Conservation (phyloP, 2,797 vertebrate species). For the Melanotaenia nigrans region DNA sequence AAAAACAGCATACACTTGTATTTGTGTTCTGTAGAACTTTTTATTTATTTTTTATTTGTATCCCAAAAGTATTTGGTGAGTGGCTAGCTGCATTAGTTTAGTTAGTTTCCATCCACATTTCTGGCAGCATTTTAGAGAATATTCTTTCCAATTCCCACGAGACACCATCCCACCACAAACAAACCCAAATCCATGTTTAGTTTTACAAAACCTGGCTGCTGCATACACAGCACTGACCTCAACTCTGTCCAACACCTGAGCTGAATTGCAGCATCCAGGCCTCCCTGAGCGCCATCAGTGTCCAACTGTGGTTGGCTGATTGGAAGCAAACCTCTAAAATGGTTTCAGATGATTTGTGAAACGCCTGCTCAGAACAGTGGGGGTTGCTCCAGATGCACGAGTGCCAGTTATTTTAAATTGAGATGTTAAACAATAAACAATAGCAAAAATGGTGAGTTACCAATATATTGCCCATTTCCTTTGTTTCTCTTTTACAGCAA, state of each 20-base stretch:
- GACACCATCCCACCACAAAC: neutral
- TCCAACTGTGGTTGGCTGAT: neutral
- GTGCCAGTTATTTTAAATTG: neutral
- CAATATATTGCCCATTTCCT: neutral
- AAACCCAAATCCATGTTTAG: neutral
- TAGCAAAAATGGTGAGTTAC: neutral
- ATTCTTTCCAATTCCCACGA: neutral
- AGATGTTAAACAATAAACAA: neutral
- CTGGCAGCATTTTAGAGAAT: neutral
- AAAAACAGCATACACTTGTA: neutral
- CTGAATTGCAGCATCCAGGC: neutral
- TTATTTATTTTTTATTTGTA: neutral
- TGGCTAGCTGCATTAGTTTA: neutral
- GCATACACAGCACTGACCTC: neutral
- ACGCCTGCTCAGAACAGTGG: neutral
- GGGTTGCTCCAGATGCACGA: neutral
- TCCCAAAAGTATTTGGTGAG: neutral
- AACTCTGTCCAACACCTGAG: neutral
- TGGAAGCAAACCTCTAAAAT: neutral
- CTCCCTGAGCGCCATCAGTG: neutral
- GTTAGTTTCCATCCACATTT: neutral
- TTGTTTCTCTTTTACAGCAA: neutral
- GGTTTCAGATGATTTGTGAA: neutral
- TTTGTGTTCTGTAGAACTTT: neutral
- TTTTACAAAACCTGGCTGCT: neutral